These are phyloP conservation scores for Sminthurides aquaticus DNA, from an alignment of 2,888 invertebrate genomes.

Conservation along the genomic window DNA sequence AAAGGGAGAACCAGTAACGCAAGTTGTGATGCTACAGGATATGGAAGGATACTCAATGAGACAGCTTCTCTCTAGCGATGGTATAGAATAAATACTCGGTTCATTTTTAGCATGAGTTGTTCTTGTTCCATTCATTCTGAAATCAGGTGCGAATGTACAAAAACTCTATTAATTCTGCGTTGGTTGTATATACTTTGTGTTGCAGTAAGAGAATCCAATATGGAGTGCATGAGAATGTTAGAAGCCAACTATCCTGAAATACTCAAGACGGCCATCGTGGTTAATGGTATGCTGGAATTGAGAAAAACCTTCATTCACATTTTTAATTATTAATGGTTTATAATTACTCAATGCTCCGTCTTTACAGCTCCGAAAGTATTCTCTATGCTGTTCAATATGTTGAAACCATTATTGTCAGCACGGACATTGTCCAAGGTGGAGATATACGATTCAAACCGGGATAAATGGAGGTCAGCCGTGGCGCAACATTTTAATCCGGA, in stretches of 20 bases:
- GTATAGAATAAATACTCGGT: not conserved
- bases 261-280: conserved; percentile 6
- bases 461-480: conserved; percentile 10
- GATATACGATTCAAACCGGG: conserved; percentile 17
- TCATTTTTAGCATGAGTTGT: not conserved
- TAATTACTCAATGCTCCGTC: not conserved
- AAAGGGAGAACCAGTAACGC: conserved; percentile 10
- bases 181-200: no score
- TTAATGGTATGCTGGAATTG: conserved; percentile 13
- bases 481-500: conserved; percentile 4
- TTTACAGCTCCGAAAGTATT: conserved; percentile 18
- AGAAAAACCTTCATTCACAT: not conserved
- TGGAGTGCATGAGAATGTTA: conserved; percentile 16
- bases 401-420: conserved; percentile 12
- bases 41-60: conserved; percentile 21
- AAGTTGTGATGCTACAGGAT: conserved; percentile 12
- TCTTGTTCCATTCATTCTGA: not conserved
- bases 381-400: conserved; percentile 11
- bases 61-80: conserved; percentile 17
- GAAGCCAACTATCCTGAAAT: conserved; percentile 16
- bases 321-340: not conserved
- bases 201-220: conserved; percentile 11
- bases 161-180: no score
- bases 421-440: conserved; percentile 12
- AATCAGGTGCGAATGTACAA: not conserved